phyloP scores from a whole-genome alignment of 2,888 invertebrate species.

The Trimorus sp. region DNA sequence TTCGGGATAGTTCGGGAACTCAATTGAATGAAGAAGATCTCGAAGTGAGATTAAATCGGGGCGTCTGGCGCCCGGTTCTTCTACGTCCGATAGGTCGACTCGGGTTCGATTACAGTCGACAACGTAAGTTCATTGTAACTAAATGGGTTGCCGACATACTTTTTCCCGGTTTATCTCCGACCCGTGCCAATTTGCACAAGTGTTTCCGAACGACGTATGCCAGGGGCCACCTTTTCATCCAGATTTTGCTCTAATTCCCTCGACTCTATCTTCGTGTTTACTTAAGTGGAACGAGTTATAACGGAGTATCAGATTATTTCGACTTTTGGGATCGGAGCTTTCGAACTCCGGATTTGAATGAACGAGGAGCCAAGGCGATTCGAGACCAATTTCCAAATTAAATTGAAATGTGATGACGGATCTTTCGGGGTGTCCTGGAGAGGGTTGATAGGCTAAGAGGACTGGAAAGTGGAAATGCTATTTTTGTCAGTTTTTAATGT shows the following conservation, averaged over 20 bases:
- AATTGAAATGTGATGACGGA: no score
- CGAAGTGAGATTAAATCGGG: constrained; percentile 67
- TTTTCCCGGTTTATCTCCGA: constrained; percentile 64
- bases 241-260: constrained; percentile 29
- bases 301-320: no score
- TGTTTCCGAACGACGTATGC: constrained; percentile 58
- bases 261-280: no score
- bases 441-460: no score
- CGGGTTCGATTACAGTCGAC: constrained; percentile 68
- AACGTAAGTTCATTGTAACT: constrained; percentile 69
- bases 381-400: no score
- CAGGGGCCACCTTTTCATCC: constrained; percentile 17
- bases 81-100: constrained; percentile 52
- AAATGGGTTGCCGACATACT: constrained; percentile 65
- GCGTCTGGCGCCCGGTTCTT: constrained; percentile 47
- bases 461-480: no score
- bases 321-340: no score
- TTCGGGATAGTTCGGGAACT: constrained; percentile 45
- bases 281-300: no score
- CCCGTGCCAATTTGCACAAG: constrained; percentile 62
- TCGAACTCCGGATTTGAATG: no score
- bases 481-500: no score
- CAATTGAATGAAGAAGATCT: constrained; percentile 65
- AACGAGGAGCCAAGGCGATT: no score
- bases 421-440: no score